These are phyloP conservation scores for Calcarius lapponicus DNA, from an alignment of 2,797 vertebrate genomes.

Conservation along the genomic window DNA sequence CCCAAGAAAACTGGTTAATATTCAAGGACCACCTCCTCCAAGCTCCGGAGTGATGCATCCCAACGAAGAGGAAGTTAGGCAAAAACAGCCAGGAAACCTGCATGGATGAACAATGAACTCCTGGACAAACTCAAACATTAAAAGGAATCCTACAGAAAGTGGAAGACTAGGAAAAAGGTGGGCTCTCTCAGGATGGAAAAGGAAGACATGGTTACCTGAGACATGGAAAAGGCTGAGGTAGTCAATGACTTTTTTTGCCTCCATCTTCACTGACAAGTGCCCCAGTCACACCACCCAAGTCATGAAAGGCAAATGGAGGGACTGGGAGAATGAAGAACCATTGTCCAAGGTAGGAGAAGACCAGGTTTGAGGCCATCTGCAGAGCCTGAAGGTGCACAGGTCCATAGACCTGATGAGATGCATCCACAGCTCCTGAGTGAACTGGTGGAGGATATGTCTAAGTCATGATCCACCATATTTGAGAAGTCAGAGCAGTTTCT, in stretches of 20 bases:
- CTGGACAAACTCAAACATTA: not conserved
- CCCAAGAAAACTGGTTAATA: not conserved
- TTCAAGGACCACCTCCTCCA: not conserved
- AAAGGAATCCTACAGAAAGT: not conserved
- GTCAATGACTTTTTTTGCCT: not conserved
- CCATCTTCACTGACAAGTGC: not conserved
- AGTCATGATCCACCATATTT: not conserved
- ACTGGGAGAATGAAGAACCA: not conserved
- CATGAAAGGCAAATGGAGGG: not conserved
- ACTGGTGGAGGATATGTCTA: fast-evolving
- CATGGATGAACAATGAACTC: not conserved
- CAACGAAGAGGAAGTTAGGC: not conserved
- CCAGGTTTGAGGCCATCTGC: not conserved
- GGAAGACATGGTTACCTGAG: fast-evolving
- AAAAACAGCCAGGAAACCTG: not conserved
- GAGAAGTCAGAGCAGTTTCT: not conserved
- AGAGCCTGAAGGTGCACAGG: not conserved
- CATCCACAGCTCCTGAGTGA: fast-evolving
- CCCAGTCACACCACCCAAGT: not conserved
- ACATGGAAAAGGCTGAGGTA: not conserved
- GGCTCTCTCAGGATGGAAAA: not conserved
- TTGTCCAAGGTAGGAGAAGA: not conserved
- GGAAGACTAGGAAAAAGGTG: not conserved
- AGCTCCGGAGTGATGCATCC: not conserved
- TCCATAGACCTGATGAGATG: not conserved